These are phyloP conservation scores for Electrophaes corylata DNA, from an alignment of 2,888 invertebrate genomes.

Conservation along the genomic window DNA sequence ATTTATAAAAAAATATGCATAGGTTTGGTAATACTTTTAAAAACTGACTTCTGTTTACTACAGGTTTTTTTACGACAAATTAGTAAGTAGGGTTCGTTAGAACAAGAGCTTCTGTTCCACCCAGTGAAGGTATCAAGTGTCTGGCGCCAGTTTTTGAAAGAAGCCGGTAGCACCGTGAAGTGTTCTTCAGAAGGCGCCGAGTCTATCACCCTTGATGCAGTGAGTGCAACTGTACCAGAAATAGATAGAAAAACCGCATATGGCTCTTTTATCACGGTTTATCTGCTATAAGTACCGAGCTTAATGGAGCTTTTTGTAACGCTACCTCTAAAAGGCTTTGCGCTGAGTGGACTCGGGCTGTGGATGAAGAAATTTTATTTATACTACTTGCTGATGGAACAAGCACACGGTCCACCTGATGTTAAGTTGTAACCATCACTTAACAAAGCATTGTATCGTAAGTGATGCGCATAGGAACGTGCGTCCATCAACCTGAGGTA, in stretches of 20 bases:
- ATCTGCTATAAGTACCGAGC: conserved; percentile 41
- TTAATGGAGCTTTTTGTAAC: conserved; percentile 50
- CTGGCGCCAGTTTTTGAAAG: conserved; percentile 61
- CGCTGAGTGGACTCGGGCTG: too few relatives aligned
- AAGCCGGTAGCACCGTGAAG: conserved; percentile 49
- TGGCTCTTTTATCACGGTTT: conserved; percentile 61
- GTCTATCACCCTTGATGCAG: conserved; percentile 54
- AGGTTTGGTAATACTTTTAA: too few relatives aligned
- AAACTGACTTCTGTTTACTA: too few relatives aligned
- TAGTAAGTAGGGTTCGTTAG: conserved; percentile 12
- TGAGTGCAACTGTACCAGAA: conserved; percentile 47
- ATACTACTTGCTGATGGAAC: too few relatives aligned
- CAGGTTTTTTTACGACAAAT: conserved; percentile 1
- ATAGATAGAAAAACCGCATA: conserved; percentile 75
- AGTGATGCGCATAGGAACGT: too few relatives aligned
- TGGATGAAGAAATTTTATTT: too few relatives aligned
- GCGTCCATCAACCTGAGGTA: too few relatives aligned
- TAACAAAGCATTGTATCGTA: too few relatives aligned
- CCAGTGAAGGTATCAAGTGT: conserved; percentile 50
- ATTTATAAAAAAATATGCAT: too few relatives aligned
- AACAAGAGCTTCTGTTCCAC: conserved; percentile 41
- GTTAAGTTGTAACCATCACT: too few relatives aligned
- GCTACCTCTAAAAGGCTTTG: conserved; percentile 14
- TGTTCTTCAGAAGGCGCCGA: conserved; percentile 59
- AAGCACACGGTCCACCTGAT: too few relatives aligned